Conservation (phyloP, 1,140 invertebrate species). For the Linepithema humile region DNA sequence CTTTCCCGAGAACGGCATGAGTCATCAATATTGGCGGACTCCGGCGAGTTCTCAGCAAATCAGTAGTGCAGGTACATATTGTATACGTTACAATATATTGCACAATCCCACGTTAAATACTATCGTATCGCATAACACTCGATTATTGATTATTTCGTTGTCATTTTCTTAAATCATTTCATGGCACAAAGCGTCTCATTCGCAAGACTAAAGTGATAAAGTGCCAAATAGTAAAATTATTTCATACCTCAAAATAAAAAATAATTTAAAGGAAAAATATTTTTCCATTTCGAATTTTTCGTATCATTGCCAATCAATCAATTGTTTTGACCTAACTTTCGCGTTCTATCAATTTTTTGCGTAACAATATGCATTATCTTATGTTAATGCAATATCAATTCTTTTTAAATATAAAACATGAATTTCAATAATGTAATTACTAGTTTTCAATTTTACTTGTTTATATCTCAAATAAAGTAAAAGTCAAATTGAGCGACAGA, state of each 20-base stretch:
- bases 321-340: conserved; percentile 1
- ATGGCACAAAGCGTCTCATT: conserved; percentile 51
- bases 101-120: conserved; percentile 67
- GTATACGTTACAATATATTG: conserved; percentile 57
- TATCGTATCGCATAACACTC: conserved; percentile 40
- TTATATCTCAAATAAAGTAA: not conserved
- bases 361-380: not conserved
- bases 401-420: not conserved
- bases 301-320: not conserved
- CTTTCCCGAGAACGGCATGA: not conserved
- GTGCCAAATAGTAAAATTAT: conserved; percentile 41
- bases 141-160: conserved; percentile 7
- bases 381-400: not conserved
- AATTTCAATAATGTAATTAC: not conserved
- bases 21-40: not conserved
- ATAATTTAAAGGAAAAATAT: not conserved
- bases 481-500: not conserved
- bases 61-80: conserved; percentile 42
- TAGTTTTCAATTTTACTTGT: not conserved
- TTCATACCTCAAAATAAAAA: not conserved
- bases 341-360: not conserved
- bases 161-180: conserved; percentile 17
- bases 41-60: not conserved
- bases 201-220: not conserved
- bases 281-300: not conserved